Base-by-base conservation (phyloP, 1,140 invertebrate species). In the Diachasmimorpha longicaudata region DNA sequence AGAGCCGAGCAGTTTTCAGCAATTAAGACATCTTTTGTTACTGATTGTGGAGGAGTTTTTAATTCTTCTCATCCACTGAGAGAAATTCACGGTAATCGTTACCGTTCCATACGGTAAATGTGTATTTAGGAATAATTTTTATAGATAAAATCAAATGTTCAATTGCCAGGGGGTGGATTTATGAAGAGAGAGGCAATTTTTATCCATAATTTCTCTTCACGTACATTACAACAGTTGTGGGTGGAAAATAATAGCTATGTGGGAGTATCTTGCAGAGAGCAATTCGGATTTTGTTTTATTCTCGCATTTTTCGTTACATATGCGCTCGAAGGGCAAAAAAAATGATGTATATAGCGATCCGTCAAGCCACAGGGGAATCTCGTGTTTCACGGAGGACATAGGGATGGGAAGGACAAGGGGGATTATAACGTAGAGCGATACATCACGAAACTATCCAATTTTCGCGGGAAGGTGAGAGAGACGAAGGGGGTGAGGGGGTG, bases 381-480 rank as follows among this genome's bases (percentile, higher is more conserved):
- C 46, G 16, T 72, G 70, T 55, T 72, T 16, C 25, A 37, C 14
- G 21, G 42, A 21, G 23, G 25, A 48, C 16, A 70, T 13, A 31
- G 42, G 13, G 11, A 70, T 48, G 37, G 52, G 58, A 72, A 72
- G 58, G 58, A 66, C 66, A 16, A 39, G 66, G 71, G 75, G 75
- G 72, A 72, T 78, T 67, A 74, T 76, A 70, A 74, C 48, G 37
- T 55, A 67, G 25, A 71, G 23, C 68, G 77, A 78, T 75, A 75
- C 77, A 78, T 78, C 73, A 78, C 72, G 67, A 69, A 72, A 78
- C 69, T 78, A 78, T 78, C 72, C 77, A 78, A 78, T 78, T 78
- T 78, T 68, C 48, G 76, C 21, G 39, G 14, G 25, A 74, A 63
- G 36, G 36, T 48, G 46, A 72, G 70, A 55, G 48, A n/a, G 14